Evolutionary conservation across 2,113 vertebrate species (phyloP).

Genomic region (Dunckerocampus dactyliophorus): DNA sequence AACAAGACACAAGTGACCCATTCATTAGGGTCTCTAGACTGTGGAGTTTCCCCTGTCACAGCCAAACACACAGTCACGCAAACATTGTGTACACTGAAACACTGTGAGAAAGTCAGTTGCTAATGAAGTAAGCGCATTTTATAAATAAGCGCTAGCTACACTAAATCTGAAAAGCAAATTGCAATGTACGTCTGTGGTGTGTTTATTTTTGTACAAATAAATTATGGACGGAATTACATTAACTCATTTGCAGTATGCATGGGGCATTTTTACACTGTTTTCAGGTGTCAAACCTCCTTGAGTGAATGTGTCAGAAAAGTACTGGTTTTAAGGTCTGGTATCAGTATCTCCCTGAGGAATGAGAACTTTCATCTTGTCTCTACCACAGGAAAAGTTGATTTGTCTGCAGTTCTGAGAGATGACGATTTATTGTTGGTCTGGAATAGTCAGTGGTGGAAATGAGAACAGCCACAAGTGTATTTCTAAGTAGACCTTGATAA

Average conservation of each 20-base stretch:
- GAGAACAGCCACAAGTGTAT: not conserved
- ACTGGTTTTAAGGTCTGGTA: slow-evolving; percentile 9
- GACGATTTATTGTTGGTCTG: not conserved
- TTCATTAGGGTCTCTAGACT: slow-evolving; percentile 59
- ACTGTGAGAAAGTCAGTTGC: slow-evolving; percentile 40
- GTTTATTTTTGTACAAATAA: slow-evolving; percentile 48
- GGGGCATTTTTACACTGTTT: not conserved
- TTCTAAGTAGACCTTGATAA: not conserved
- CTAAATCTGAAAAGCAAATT: slow-evolving; percentile 34
- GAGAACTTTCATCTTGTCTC: slow-evolving; percentile 1
- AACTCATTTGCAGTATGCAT: not conserved
- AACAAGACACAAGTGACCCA: slow-evolving; percentile 54
- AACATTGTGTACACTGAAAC: slow-evolving; percentile 28
- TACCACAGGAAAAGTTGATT: not conserved
- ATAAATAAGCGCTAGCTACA: slow-evolving; percentile 37
- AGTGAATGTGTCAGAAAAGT: not conserved
- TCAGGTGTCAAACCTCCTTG: slow-evolving; percentile 3
- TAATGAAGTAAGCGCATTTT: slow-evolving; percentile 44
- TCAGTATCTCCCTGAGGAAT: not conserved
- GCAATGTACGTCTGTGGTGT: slow-evolving; percentile 17
- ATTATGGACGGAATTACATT: slow-evolving; percentile 24
- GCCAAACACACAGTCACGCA: slow-evolving; percentile 51
- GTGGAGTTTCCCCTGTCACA: slow-evolving; percentile 69
- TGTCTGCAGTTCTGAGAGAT: not conserved
- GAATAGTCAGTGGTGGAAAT: not conserved